These are phyloP conservation scores for Apomyelois bistriatella DNA, from an alignment of 2,888 invertebrate genomes.

Conservation along the genomic window DNA sequence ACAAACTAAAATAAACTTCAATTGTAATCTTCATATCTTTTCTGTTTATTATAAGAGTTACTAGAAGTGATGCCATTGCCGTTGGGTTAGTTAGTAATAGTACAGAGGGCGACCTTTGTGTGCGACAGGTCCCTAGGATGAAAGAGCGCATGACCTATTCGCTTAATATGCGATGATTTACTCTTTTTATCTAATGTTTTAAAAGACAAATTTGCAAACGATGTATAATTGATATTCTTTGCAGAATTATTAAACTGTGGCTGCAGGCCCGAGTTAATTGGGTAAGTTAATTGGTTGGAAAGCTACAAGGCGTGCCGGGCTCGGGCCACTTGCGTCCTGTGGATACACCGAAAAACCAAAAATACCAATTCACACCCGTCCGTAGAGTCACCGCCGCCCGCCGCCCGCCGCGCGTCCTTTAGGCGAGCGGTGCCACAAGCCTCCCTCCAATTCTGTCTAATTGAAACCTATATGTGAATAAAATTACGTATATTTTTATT, in stretches of 20 bases:
- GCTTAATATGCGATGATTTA: no score
- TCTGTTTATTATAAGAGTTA: no score
- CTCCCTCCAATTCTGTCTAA: neutral
- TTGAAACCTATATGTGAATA: no score
- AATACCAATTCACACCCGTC: constrained; percentile 22
- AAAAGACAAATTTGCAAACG: neutral
- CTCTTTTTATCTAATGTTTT: no score
- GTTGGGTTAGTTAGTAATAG: no score
- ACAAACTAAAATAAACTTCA: no score
- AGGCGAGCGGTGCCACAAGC: neutral
- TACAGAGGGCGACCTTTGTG: no score
- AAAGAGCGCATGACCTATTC: no score
- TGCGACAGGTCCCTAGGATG: no score
- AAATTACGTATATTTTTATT: no score
- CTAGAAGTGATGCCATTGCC: no score
- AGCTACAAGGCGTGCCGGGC: constrained; percentile 9
- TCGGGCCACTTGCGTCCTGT: constrained; percentile 13
- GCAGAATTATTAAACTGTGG: constrained; percentile 7
- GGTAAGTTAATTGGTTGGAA: constrained; percentile 15
- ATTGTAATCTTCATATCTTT: no score
- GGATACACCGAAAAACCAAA: constrained; percentile 21
- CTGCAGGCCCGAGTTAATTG: constrained; percentile 9
- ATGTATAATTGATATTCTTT: neutral
- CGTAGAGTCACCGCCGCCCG: neutral
- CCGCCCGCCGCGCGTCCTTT: neutral